Percentiles rank a stretch among this genome's conserved stretches.
These are phyloP conservation scores for Phortica okadai DNA, from an alignment of 2,888 invertebrate species.

Conservation along the genomic window DNA sequence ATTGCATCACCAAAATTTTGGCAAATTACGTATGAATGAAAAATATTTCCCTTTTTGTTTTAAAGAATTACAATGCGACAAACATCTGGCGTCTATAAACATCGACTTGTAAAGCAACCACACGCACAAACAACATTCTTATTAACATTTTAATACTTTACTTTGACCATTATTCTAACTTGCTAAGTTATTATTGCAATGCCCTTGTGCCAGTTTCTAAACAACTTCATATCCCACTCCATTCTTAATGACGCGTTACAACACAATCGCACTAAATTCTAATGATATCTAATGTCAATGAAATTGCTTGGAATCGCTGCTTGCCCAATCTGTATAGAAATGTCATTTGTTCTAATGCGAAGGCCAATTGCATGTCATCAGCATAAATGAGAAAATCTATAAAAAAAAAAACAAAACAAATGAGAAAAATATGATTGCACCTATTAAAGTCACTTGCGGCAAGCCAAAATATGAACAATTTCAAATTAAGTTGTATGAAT, in stretches of 20 bases:
- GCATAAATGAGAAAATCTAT: conserved; percentile 3
- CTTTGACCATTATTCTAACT: conserved; percentile 18
- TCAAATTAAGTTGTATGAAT: conserved; percentile 43
- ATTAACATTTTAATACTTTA: too few species aligned
- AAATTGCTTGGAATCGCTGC: background rate
- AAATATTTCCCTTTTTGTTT: too few species aligned
- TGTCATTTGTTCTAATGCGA: conserved; percentile 58
- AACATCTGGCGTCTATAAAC: too few species aligned
- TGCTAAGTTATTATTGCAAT: conserved; percentile 41
- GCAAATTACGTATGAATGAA: too few species aligned
- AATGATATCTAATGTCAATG: conserved; percentile 2
- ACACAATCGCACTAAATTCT: background rate
- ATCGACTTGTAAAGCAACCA: too few species aligned
- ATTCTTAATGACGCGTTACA: background rate
- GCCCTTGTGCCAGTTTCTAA: background rate
- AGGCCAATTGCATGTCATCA: conserved; percentile 60
- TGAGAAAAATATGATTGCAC: conserved; percentile 6
- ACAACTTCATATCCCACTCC: background rate
- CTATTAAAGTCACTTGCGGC: conserved; percentile 12
- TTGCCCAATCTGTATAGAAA: background rate
- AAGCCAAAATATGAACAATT: conserved; percentile 42
- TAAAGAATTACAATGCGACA: too few species aligned
- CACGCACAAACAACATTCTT: too few species aligned
- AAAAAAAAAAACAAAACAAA: conserved; percentile 1
- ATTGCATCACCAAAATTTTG: too few species aligned